A percentile compares a stretch with the other conserved stretches of the same genome.
Conservation (phyloP, 1,140 invertebrate species). For the Nylanderia fulva region DNA sequence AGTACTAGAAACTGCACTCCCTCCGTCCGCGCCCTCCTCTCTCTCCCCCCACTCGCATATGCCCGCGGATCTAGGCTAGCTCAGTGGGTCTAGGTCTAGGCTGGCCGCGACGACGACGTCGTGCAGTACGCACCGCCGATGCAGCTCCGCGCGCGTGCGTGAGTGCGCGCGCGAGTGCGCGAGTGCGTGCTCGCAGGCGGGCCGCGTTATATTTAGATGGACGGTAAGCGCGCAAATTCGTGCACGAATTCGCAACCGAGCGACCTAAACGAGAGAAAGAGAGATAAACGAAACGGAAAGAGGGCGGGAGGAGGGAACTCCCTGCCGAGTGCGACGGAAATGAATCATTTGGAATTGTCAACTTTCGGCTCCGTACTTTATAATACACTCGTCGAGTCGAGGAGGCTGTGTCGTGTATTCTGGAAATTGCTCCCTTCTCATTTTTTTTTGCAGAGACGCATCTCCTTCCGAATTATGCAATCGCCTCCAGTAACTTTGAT, state of each 20-base stretch:
- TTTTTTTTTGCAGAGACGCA: background rate
- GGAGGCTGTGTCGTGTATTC: background rate
- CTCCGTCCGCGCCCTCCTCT: constrained; percentile 33
- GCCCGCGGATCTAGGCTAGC: constrained; percentile 81
- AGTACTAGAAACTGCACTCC: constrained; percentile 74
- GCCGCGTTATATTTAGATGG: constrained; percentile 52
- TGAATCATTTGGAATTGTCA: constrained; percentile 84
- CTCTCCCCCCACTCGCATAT: constrained; percentile 58
- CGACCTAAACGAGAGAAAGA: background rate
- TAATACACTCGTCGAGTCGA: constrained; percentile 30
- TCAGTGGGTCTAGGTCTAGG: constrained; percentile 85
- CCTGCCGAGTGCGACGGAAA: constrained; percentile 79
- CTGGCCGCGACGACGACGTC: constrained; percentile 73
- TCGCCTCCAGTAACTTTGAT: background rate
- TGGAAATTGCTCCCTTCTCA: background rate
- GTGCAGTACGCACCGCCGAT: constrained; percentile 72
- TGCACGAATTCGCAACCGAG: background rate
- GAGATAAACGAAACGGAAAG: background rate
- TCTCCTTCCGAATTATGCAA: background rate
- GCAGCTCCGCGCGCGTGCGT: constrained; percentile 62
- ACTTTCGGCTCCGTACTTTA: constrained; percentile 75
- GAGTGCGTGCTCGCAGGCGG: background rate
- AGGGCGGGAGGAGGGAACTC: constrained; percentile 9
- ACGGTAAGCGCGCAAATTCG: constrained; percentile 19
- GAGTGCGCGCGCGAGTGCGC: constrained; percentile 31